Conservation (phyloP, 1,140 invertebrate species). For the Brachionus manjavacas region DNA sequence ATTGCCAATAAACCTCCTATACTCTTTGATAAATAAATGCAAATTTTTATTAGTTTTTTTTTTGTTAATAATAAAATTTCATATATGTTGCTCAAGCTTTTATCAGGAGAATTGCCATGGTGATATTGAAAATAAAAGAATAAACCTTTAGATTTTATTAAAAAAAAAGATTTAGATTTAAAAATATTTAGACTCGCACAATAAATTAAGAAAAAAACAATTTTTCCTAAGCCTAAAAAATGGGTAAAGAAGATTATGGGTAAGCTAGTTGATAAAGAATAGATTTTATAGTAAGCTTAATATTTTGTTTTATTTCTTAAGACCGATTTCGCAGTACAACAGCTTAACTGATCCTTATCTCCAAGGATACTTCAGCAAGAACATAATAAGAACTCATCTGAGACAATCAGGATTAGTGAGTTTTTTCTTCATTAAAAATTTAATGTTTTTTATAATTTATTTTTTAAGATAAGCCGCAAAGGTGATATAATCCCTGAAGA, state of each 20-base stretch:
- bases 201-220: neutral
- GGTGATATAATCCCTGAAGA: constrained; percentile 31
- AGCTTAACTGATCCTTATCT: constrained; percentile 55
- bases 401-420: constrained; percentile 53
- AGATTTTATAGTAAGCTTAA: neutral
- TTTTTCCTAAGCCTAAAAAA: neutral
- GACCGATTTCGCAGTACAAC: constrained; percentile 49
- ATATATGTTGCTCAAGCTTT: neutral
- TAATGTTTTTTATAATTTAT: neutral
- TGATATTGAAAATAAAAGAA: constrained; percentile 14
- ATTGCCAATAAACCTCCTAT: neutral
- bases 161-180: neutral
- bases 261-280: neutral
- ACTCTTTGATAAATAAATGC: neutral
- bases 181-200: constrained; percentile 30
- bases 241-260: constrained; percentile 41
- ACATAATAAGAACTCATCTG: constrained; percentile 51
- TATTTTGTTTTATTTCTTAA: neutral
- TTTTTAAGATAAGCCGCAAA: neutral
- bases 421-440: neutral
- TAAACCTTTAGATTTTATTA: constrained; percentile 19
- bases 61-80: neutral
- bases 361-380: constrained; percentile 52
- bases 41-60: neutral
- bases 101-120: neutral